Evolutionary conservation across 2,888 invertebrate genomes (phyloP), one percentile per base, ranked within the genome.

Genomic region (Phanerotoma sp.): DNA sequence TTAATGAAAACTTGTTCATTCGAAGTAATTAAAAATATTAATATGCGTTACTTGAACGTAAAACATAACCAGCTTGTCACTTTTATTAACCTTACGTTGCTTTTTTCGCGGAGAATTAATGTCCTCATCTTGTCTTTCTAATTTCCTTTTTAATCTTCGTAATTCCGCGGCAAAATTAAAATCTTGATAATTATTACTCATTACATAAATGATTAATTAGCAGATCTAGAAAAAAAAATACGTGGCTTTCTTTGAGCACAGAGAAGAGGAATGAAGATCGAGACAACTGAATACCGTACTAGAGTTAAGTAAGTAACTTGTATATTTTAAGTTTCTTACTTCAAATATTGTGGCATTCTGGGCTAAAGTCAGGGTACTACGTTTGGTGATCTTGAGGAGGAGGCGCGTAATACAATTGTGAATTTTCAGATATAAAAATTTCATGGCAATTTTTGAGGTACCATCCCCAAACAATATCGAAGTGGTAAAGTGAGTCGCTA

Each of bases 351-450:
- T n/a, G n/a, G n/a, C n/a, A n/a, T n/a, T n/a, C n/a, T n/a, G n/a
- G n/a, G n/a, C n/a, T n/a, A n/a, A n/a, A n/a, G n/a, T n/a, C n/a
- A n/a, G n/a, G n/a, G n/a, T n/a, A n/a, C n/a, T n/a, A n/a, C n/a
- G n/a, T n/a, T n/a, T n/a, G n/a, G n/a, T n/a, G 46, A 58, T 55
- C 52, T 58, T 20, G 40, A 52, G 52, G 49, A 58, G 40, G 45
- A 58, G 51, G 49, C 52, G 49, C 52, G 44, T 5, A 51, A 58
- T 54, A 58, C 48, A 58, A 58, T 54, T 48, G 3, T 3, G 30
- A 30, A 3, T 3, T 2, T 30, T 3, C 1, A 11, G 2, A 30
- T 30, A 30, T 11, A 30, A 11, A 30, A 30, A 30, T 30, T 30
- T n/a, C n/a, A n/a, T n/a, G n/a, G n/a, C n/a, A n/a, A n/a, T n/a